A percentile compares a stretch with the other conserved stretches of the same genome.
Evolutionary conservation across 2,888 invertebrate species (phyloP).

Genomic region (Plusia festucae): DNA sequence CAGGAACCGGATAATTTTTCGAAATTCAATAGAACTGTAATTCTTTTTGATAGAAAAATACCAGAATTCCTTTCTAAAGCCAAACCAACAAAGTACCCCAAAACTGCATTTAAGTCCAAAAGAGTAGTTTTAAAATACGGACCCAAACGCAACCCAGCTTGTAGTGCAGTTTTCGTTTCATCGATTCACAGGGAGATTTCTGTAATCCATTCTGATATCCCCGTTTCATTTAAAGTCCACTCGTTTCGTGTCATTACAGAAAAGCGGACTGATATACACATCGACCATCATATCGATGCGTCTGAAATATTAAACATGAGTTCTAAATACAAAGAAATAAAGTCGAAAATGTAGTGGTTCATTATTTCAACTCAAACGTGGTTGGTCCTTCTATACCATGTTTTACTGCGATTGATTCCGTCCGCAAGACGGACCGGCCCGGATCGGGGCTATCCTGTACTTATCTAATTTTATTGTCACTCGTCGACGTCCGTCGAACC

Average conservation of each 20-base stretch:
- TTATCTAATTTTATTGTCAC: constrained; percentile 89
- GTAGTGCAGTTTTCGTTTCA: constrained; percentile 65
- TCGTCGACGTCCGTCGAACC: constrained; percentile 77
- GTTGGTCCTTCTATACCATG: constrained; percentile 72
- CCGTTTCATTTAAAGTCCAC: constrained; percentile 82
- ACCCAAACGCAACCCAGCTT: constrained; percentile 46
- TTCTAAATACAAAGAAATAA: constrained; percentile 54
- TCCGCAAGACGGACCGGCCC: constrained; percentile 81
- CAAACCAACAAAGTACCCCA: constrained; percentile 6
- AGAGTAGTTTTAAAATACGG: constrained; percentile 42
- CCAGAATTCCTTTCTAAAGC: neutral
- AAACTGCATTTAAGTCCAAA: constrained; percentile 30
- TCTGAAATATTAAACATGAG: constrained; percentile 6
- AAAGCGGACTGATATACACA: constrained; percentile 80
- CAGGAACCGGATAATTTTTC: constrained; percentile 8
- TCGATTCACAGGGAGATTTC: constrained; percentile 71
- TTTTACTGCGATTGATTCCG: constrained; percentile 88
- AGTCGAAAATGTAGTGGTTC: constrained; percentile 62
- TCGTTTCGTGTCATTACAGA: constrained; percentile 83
- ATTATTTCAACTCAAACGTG: constrained; percentile 46
- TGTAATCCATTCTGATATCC: constrained; percentile 80
- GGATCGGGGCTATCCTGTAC: constrained; percentile 83
- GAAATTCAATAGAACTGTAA: neutral
- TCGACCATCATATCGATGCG: constrained; percentile 58
- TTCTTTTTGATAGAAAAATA: too few species aligned